A percentile compares a stretch with the other conserved stretches of the same genome.
Conservation (phyloP, 2,888 invertebrate genomes). For the Metalampra italica region DNA sequence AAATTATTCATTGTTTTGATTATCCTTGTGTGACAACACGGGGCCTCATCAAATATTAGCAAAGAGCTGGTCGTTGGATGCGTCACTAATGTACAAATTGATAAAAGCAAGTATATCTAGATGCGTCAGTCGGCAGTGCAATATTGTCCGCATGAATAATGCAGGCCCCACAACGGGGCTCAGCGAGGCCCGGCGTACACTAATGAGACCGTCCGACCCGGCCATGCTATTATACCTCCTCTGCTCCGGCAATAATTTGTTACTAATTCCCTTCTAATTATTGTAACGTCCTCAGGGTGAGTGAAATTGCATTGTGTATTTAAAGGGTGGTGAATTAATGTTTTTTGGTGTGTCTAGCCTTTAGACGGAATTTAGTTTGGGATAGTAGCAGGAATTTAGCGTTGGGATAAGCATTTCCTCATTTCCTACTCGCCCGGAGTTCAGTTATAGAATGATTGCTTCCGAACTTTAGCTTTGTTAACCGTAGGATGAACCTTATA, state of each 20-base stretch:
- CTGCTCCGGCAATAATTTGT: slow-evolving; percentile 68
- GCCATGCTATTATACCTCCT: slow-evolving; percentile 56
- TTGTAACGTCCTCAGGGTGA: slow-evolving; percentile 38
- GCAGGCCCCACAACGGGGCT: slow-evolving; percentile 58
- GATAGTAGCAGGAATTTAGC: neutral
- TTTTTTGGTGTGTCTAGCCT: slow-evolving; percentile 5
- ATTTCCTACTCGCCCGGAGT: no score
- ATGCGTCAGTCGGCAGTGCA: slow-evolving; percentile 57
- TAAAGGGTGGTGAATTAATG: slow-evolving; percentile 3
- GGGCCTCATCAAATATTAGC: slow-evolving; percentile 10
- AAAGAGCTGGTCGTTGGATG: neutral
- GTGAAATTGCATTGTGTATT: slow-evolving; percentile 31
- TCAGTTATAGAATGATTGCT: no score
- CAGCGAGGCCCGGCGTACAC: slow-evolving; percentile 54
- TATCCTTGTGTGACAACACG: slow-evolving; percentile 3
- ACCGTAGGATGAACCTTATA: no score
- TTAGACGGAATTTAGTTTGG: neutral
- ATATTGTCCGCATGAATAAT: slow-evolving; percentile 76
- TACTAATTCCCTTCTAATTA: slow-evolving; percentile 71
- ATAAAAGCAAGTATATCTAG: slow-evolving; percentile 19
- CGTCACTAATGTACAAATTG: neutral
- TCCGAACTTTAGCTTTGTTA: no score
- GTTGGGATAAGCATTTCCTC: no score
- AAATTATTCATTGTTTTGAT: slow-evolving; percentile 6
- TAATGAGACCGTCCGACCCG: slow-evolving; percentile 68